Conservation (phyloP, 2,888 invertebrate species). For the Caradrina clavipalpis region DNA sequence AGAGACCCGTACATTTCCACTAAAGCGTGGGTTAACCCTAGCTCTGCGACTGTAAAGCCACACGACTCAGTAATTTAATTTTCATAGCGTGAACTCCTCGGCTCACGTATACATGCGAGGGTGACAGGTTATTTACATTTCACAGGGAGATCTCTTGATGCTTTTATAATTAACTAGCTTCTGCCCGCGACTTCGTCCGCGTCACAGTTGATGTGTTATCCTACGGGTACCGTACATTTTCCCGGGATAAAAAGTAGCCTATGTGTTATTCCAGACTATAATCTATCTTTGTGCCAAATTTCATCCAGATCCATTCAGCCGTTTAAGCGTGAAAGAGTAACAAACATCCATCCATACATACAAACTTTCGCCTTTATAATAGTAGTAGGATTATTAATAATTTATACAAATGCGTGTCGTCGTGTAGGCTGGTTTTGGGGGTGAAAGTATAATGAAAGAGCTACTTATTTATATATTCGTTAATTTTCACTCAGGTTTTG, state of each 20-base stretch:
- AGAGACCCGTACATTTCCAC: conserved; percentile 24
- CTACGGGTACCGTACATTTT: no score
- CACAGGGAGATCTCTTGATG: conserved; percentile 66
- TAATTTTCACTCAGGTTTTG: background rate
- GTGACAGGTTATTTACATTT: conserved; percentile 75
- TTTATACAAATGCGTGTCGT: conserved; percentile 25
- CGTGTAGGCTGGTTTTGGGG: conserved; percentile 2
- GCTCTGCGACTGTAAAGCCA: conserved; percentile 37
- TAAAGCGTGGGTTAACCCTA: conserved; percentile 46
- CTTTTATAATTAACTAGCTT: conserved; percentile 72
- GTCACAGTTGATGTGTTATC: no score
- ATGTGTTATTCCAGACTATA: no score
- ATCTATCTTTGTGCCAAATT: no score
- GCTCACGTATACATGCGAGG: conserved; percentile 47
- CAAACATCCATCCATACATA: no score
- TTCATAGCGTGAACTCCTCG: conserved; percentile 56
- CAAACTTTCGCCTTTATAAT: no score
- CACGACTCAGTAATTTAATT: conserved; percentile 62
- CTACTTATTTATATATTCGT: background rate
- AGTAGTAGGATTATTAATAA: conserved; percentile 64
- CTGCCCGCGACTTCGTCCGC: no score
- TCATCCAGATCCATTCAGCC: no score
- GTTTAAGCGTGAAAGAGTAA: no score
- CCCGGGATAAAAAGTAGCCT: no score
- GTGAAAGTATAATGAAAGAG: conserved; percentile 1